Percentiles rank a stretch among this genome's conserved stretches.
Evolutionary conservation across 2,888 invertebrate genomes (phyloP).

Genomic region (Nemoura dubitans): DNA sequence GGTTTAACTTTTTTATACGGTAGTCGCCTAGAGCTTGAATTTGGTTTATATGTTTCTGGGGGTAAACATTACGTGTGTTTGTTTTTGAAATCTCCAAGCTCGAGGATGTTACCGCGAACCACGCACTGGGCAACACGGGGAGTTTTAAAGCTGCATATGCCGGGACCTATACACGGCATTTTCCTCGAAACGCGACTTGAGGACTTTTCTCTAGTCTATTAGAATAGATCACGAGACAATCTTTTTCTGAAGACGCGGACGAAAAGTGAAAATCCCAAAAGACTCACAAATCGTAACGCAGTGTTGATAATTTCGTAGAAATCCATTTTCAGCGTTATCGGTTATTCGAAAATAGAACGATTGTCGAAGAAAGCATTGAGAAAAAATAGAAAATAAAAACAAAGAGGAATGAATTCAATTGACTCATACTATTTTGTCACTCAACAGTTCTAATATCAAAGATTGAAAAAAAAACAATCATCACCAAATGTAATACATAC

Average conservation of each 20-base stretch:
- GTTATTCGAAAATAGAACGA: no score
- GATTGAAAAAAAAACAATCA: no score
- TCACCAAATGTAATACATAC: no score
- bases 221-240: not conserved
- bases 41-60: not conserved
- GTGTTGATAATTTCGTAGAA: no score
- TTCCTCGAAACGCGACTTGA: not conserved
- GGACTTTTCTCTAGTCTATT: not conserved
- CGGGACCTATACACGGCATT: not conserved
- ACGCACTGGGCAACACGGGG: not conserved
- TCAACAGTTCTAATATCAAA: no score
- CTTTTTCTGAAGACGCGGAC: no score
- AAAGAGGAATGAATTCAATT: no score
- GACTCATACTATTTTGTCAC: no score
- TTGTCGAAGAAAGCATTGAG: no score
- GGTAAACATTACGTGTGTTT: not conserved
- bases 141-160: not conserved
- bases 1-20: not conserved
- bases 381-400: no score
- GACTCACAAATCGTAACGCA: not conserved
- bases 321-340: no score
- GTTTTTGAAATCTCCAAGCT: not conserved
- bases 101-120: not conserved
- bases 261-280: not conserved
- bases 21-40: not conserved